Conservation (phyloP, 2,113 vertebrate genomes). For the Clinocottus analis region DNA sequence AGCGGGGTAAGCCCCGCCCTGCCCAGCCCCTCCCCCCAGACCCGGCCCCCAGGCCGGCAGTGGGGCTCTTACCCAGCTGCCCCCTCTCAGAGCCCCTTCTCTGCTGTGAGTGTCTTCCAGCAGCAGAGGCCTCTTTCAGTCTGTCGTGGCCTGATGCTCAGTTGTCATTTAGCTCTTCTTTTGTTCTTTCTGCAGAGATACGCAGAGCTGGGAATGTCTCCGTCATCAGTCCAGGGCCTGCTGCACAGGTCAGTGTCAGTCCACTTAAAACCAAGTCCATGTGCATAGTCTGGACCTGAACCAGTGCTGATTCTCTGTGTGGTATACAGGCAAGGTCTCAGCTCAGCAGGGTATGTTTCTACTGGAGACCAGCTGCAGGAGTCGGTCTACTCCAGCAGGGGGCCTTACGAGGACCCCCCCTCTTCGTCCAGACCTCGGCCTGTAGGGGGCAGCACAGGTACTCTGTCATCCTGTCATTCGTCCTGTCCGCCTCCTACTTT, state of each 20-base stretch:
- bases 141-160: background rate
- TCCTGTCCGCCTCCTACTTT: background rate
- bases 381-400: slow-evolving; percentile 86
- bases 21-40: slow-evolving; percentile 80
- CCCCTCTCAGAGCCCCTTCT: slow-evolving; percentile 77
- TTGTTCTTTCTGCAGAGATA: slow-evolving; percentile 84
- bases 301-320: slow-evolving; percentile 12
- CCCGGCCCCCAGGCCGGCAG: slow-evolving; percentile 71
- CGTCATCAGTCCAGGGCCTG: slow-evolving; percentile 86
- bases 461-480: background rate
- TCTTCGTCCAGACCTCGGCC: slow-evolving; percentile 92
- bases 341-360: slow-evolving; percentile 84
- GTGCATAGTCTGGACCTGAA: background rate
- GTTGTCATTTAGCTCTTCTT: slow-evolving; percentile 6
- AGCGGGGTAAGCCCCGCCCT: slow-evolving; percentile 74
- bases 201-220: slow-evolving; percentile 91
- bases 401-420: slow-evolving; percentile 88
- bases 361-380: slow-evolving; percentile 88
- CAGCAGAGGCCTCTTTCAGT: slow-evolving; percentile 26
- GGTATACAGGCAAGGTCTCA: slow-evolving; percentile 84
- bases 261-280: background rate
- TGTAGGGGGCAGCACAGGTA: slow-evolving; percentile 94
- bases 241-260: slow-evolving; percentile 86
- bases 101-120: slow-evolving; percentile 79
- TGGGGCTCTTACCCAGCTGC: slow-evolving; percentile 85